Base-by-base conservation (phyloP, 64 coral and sea anemone genomes). In the Montipora sp. region DNA sequence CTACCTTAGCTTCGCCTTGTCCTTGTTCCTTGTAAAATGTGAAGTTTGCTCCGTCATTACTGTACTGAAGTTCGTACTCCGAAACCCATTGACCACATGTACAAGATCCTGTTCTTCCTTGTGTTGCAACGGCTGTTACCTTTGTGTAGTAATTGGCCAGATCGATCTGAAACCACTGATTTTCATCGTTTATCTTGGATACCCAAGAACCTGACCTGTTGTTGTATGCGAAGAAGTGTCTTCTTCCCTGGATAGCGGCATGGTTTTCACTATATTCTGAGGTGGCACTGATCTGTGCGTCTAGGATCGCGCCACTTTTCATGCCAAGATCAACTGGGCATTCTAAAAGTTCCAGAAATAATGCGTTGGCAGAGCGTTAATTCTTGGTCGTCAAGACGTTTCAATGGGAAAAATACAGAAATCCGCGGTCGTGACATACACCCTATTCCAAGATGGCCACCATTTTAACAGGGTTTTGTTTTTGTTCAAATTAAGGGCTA, bases 141-240 rank as follows among this genome's bases (percentile, higher is more conserved):
- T 87, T 88, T 7, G 16, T 78, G 75, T 78, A 87, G 3, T 8
- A 66, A 83, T 45, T 67, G 13, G 14, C 21, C 24, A 93, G 79
- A 45, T 93, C 91, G 22, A 87, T 78, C 57, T 93, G 91, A 16
- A 87, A 72, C 91, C 91, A 93, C 48, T 93, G 91, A 47, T 57
- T 65, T 4, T 7, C 48, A 59, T 93, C 83, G 10, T 78, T 80
- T 58, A 47, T 73, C 16, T 4, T 16, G 19, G 91, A 74, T 14
- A 84, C 57, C 91, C 91, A 93, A 8, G 57, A 19, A 1, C 91
- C 75, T 79, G 19, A 51, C 19, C 1, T 5, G 2, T 14, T 68
- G 7, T 58, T 67, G 8, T 71, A 79, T 47, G 47, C 78, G 66
- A 51, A 69, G 63, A 80, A 93, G 83, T 72, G 10, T 63, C 14